These are phyloP conservation scores for Equus quagga DNA, from an alignment of 2,113 vertebrate genomes.

Conservation along the genomic window DNA sequence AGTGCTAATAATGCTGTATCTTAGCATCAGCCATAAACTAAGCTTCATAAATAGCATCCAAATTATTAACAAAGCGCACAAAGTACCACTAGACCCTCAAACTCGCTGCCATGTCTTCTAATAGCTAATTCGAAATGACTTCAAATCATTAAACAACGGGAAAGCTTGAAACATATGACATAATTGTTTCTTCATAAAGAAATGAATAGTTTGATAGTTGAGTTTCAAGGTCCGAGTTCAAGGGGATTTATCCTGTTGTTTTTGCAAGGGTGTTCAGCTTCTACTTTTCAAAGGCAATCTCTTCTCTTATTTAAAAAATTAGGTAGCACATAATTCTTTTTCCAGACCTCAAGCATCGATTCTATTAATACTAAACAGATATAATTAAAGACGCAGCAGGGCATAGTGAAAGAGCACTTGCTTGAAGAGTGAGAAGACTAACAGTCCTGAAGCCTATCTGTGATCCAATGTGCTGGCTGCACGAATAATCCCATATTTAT, in stretches of 20 bases:
- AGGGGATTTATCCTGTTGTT: neutral
- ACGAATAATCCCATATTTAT: neutral
- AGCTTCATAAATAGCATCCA: neutral
- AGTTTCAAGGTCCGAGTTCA: neutral
- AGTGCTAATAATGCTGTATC: neutral
- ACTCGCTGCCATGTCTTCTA: constrained; percentile 21
- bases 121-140: constrained; percentile 13
- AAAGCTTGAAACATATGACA: neutral
- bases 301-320: constrained; percentile 47
- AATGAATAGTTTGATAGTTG: neutral
- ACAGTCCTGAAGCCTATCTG: neutral
- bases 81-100: neutral
- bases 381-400: constrained; percentile 9
- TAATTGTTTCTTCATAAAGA: constrained; percentile 9
- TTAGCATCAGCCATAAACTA: neutral
- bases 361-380: constrained; percentile 50
- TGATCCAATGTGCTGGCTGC: neutral
- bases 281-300: constrained; percentile 41
- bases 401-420: neutral
- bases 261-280: neutral
- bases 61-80: constrained; percentile 18
- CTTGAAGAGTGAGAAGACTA: neutral
- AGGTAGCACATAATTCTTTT: constrained; percentile 21
- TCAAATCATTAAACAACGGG: neutral
- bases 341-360: neutral